Evolutionary conservation across 2,797 vertebrate genomes (phyloP), one percentile per base, ranked within the genome.

Genomic region (Tapirus indicus): DNA sequence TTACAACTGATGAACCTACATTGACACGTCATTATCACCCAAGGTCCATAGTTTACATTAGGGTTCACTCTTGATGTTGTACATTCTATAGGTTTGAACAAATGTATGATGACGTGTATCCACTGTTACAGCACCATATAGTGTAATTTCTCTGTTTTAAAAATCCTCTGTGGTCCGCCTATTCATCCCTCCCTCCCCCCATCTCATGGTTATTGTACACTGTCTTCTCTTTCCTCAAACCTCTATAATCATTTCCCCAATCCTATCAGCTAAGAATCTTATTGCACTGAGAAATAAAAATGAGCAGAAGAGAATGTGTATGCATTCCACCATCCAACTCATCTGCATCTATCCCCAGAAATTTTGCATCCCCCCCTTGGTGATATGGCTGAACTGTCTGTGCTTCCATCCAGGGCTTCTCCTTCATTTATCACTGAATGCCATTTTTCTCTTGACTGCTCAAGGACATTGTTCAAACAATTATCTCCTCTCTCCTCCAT

Each of bases 281-380:
- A 72, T 16, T 74, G 2, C 35, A 27, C 0, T 69, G 49, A 91
- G 82, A 83, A 85, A 74, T 44, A 69, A 88, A 75, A 32, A 7
- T 11, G 44, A 21, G 4, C 16, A 0, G 47, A 38, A 35, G 72
- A 69, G 5, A 88, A 32, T 8, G 2, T 35, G 27, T 27, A 0
- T 20, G 21, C 9, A 7, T n/a, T 75, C 17, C 10, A 17, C 41
- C 7, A 5, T 20, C 27, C 32, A 32, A 2, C 2, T n/a, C n/a
- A 7, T 14, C 11, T 88, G 32, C 41, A 21, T 38, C 16, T 68
- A 3, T 62, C 8, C 12, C 47, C 7, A 1, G 1, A 14, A n/a
- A 8, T n/a, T 60, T 44, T 23, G 23, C 2, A 21, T n/a, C 72
- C 6, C 27, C 23, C 4, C 56, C 20, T 32, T 17, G 69, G 13